Conservation (phyloP, 2,888 invertebrate species). For the Lochmaea crataegi region DNA sequence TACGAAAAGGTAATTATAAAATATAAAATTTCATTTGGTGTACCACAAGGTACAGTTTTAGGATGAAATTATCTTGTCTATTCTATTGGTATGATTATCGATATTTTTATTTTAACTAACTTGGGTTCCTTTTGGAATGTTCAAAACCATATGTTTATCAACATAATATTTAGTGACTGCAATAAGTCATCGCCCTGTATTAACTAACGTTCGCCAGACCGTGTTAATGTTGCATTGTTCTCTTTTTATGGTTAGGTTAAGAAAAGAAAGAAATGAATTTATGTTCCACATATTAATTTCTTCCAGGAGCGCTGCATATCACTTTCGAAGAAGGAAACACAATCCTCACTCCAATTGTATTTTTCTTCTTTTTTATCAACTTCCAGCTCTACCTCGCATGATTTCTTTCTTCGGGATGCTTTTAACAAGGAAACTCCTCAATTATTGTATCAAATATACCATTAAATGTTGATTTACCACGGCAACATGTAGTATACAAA, state of each 20-base stretch:
- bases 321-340: background rate
- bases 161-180: constrained; percentile 8
- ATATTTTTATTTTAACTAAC: no score
- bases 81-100: no score
- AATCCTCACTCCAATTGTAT: background rate
- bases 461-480: no score
- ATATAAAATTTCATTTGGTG: no score
- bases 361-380: no score
- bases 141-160: constrained; percentile 2
- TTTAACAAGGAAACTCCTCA: no score
- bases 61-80: no score
- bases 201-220: constrained; percentile 51
- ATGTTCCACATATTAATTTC: constrained; percentile 52
- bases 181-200: constrained; percentile 41
- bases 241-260: constrained; percentile 51
- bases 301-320: constrained; percentile 5
- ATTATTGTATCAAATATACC: no score
- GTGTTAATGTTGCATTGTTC: constrained; percentile 55
- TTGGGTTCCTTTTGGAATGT: background rate
- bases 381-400: no score
- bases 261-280: constrained; percentile 44
- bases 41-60: no score
- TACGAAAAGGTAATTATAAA: no score
- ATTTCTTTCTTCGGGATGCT: no score
- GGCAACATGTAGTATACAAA: background rate